A percentile compares a stretch with the other conserved stretches of the same genome.
phyloP scores from a whole-genome alignment of 1,140 invertebrate genomes.

The Neelides sp. region DNA sequence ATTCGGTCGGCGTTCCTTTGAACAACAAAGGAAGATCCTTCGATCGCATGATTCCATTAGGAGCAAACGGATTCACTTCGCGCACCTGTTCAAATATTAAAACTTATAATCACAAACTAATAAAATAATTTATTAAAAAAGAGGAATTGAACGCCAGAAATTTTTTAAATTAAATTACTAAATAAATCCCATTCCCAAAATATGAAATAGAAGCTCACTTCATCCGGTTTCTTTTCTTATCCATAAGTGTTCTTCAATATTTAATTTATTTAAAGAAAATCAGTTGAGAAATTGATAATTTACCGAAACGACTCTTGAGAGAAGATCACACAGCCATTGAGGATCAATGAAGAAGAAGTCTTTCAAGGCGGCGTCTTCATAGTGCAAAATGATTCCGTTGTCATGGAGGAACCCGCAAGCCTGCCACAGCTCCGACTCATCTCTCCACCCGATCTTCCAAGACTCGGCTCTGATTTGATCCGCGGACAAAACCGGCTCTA shows the following conservation, averaged over 20 bases:
- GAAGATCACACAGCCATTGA: constrained; percentile 96
- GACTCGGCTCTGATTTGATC: constrained; percentile 60
- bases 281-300: too few relatives aligned
- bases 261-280: too few relatives aligned
- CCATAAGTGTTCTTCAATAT: too few relatives aligned
- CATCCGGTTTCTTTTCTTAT: too few relatives aligned
- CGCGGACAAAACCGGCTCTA: constrained; percentile 77
- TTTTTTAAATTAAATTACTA: too few relatives aligned
- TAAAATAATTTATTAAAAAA: too few relatives aligned
- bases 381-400: constrained; percentile 93
- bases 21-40: constrained; percentile 89
- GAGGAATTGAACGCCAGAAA: too few relatives aligned
- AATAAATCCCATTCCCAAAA: too few relatives aligned
- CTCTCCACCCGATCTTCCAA: constrained; percentile 24
- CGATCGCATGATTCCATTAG: constrained; percentile 82
- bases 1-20: constrained; percentile 55
- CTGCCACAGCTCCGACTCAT: constrained; percentile 42
- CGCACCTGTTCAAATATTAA: too few relatives aligned
- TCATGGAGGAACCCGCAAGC: constrained; percentile 94
- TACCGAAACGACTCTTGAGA: constrained; percentile 91
- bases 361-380: constrained; percentile 88
- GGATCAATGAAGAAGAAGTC: constrained; percentile 92
- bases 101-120: too few relatives aligned
- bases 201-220: too few relatives aligned
- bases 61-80: constrained; percentile 90